phyloP scores from a whole-genome alignment of 2,888 invertebrate species.

The Flexamia atlantica region DNA sequence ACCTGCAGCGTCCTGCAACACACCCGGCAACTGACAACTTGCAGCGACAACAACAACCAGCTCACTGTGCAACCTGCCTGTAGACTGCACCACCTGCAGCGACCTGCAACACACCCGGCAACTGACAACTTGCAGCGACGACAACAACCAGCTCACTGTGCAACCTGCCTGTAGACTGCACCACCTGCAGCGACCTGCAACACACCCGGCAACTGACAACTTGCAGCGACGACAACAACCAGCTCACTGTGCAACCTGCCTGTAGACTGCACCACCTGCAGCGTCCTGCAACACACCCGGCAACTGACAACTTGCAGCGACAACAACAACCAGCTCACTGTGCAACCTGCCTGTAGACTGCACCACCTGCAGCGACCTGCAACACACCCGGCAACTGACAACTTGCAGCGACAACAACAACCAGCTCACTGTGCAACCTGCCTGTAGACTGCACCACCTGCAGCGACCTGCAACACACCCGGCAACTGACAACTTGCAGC shows the following conservation, averaged over 20 bases:
- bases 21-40: no score
- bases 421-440: slow-evolving; percentile 81
- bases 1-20: slow-evolving; percentile 85
- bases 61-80: slow-evolving; percentile 83
- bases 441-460: slow-evolving; percentile 86
- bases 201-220: no score
- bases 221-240: no score
- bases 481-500: slow-evolving; percentile 83
- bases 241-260: slow-evolving; percentile 84
- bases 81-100: slow-evolving; percentile 85
- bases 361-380: slow-evolving; percentile 87
- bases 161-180: slow-evolving; percentile 84
- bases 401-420: no score
- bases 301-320: slow-evolving; percentile 84
- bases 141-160: slow-evolving; percentile 75
- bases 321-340: slow-evolving; percentile 77
- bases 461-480: slow-evolving; percentile 83
- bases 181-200: slow-evolving; percentile 86
- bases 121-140: slow-evolving; percentile 85
- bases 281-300: slow-evolving; percentile 83
- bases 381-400: slow-evolving; percentile 43
- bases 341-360: slow-evolving; percentile 83
- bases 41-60: no score
- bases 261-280: slow-evolving; percentile 85
- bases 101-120: slow-evolving; percentile 82